phyloP scores from a whole-genome alignment of 2,888 invertebrate species.

The Galerucella calmariensis region DNA sequence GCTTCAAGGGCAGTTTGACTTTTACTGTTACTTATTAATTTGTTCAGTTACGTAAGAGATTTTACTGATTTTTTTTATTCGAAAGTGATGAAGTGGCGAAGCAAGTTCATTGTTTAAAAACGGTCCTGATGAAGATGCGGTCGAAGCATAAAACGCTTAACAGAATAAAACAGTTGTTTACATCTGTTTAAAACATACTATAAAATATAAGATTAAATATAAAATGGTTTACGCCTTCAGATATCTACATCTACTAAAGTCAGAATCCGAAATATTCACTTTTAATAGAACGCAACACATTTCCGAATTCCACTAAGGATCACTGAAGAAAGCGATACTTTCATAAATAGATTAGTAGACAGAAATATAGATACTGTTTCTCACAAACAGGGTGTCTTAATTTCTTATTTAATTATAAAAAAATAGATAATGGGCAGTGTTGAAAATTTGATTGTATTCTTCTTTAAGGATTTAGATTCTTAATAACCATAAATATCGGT shows the following conservation, averaged over 20 bases:
- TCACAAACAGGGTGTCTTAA: not conserved
- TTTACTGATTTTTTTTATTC: not conserved
- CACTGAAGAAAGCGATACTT: conserved; percentile 31
- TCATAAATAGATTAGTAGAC: conserved; percentile 33
- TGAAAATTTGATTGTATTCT: no score
- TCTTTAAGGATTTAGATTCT: no score
- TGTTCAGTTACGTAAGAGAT: not conserved
- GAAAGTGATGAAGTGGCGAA: not conserved
- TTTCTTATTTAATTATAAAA: no score
- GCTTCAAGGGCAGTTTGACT: no score
- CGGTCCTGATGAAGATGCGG: not conserved
- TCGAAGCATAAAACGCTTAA: not conserved
- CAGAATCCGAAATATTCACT: conserved; percentile 27
- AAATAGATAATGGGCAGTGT: no score
- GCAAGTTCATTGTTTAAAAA: not conserved
- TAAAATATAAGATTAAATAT: conserved; percentile 18
- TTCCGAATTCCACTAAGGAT: conserved; percentile 30
- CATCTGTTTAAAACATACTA: conserved; percentile 5
- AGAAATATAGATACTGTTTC: conserved; percentile 14
- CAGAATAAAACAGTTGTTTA: not conserved
- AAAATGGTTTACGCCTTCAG: not conserved
- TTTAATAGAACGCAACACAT: conserved; percentile 27
- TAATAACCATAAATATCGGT: no score
- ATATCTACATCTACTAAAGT: not conserved
- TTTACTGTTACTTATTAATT: no score